Base-by-base conservation (phyloP, 2,888 invertebrate species). In the Embidobia sp. region DNA sequence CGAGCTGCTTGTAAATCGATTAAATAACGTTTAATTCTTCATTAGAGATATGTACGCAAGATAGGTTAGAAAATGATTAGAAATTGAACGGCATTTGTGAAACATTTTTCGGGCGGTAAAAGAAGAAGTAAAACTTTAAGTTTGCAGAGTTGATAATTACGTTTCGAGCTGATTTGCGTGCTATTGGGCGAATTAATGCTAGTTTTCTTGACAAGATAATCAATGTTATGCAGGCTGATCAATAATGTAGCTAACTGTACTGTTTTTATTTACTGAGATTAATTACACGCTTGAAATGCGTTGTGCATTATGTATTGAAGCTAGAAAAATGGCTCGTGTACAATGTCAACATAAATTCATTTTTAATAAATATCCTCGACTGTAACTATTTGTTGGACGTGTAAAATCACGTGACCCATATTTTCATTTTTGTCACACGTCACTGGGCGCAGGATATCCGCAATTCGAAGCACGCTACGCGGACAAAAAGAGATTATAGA, bases 381-480 rank as follows among this genome's bases (percentile, higher is more conserved):
- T 18, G 19, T 22, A 59, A 40, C 61, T 22, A 72, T 77, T 76
- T 64, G 51, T 49, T 63, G 27, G 46, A 53, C 5, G 35, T 59
- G 72, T 66, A 67, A 63, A 63, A 63, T 63, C 53, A 63, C 40
- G 31, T 63, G 77, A 73, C 77, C 67, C 72, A 72, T 66, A 77
- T 77, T 67, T 77, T 55, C 42, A 53, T 46, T 49, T 46, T 42
- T 22, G 66, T 57, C 59, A 77, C 70, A 66, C 64, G 66, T 77
- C 72, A 72, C 66, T 53, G 72, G 40, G 35, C 42, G 48, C 63
- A 67, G 77, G 77, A 77, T 73, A 73, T 77, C 77, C 73, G 73
- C 63, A 44, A 77, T 77, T 73, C 77, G 59, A 46, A 31, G 55
- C 77, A 72, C 66, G 66, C 72, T 66, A 72, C 44, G 48, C 37